These are phyloP conservation scores for Cheumatopsyche charites DNA, from an alignment of 1,140 invertebrate species.

Conservation along the genomic window DNA sequence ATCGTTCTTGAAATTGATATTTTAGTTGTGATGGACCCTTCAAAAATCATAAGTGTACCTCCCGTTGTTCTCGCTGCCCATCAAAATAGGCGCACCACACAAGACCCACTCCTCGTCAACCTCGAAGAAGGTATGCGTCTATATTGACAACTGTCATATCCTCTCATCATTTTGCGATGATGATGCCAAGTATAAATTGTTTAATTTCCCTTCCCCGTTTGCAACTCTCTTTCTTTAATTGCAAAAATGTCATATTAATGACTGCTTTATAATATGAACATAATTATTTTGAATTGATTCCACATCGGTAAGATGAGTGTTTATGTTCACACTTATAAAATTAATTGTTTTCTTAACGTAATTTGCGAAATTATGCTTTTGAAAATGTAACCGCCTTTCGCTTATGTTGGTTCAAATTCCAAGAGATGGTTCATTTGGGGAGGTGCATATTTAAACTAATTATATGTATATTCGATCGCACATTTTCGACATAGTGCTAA, in stretches of 20 bases:
- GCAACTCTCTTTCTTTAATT: conserved; percentile 14
- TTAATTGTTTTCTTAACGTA: conserved; percentile 13
- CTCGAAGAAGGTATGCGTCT: conserved; percentile 48
- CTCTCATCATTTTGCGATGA: conserved; percentile 37
- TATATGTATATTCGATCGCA: not conserved
- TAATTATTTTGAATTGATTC: not conserved
- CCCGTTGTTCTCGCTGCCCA: conserved; percentile 38
- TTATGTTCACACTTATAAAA: not conserved
- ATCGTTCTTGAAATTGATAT: not conserved
- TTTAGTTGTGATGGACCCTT: conserved; percentile 37
- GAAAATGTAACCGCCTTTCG: conserved; percentile 6
- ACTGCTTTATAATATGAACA: not conserved
- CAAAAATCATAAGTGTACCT: conserved; percentile 35
- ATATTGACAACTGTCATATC: conserved; percentile 45
- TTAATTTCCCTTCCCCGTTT: conserved; percentile 1
- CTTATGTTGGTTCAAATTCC: not conserved
- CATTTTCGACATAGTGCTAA: not conserved
- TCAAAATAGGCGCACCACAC: conserved; percentile 38
- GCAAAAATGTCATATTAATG: conserved; percentile 11
- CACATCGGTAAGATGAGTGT: not conserved
- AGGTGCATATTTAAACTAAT: conserved; percentile 14
- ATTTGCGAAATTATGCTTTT: not conserved
- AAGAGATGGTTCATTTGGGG: conserved; percentile 1
- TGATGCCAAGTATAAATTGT: conserved; percentile 20
- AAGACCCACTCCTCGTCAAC: conserved; percentile 45